These are phyloP conservation scores for Pelagia noctiluca DNA, from an alignment of 30 jellyfish, hydroid and myxozoan species.

Conservation along the genomic window DNA sequence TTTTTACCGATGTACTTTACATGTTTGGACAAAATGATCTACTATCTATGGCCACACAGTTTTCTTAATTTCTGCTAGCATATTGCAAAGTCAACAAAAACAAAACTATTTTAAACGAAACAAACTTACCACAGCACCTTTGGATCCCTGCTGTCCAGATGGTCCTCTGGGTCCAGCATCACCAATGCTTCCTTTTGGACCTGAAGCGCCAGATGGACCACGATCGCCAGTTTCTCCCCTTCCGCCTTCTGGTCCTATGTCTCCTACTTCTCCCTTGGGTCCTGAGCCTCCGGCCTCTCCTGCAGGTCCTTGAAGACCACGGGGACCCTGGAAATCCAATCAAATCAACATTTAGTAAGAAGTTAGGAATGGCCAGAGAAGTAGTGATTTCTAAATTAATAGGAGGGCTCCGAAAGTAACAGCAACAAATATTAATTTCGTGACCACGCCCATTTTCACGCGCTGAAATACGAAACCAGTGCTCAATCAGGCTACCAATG, in stretches of 20 bases:
- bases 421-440: too few relatives aligned
- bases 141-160: slow-evolving; percentile 70
- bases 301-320: slow-evolving; percentile 66
- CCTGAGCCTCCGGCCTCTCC: slow-evolving; percentile 72
- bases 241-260: slow-evolving; percentile 66
- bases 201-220: slow-evolving; percentile 59
- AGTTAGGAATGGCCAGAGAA: too few relatives aligned
- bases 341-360: not conserved
- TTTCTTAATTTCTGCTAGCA: too few relatives aligned
- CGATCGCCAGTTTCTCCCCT: slow-evolving; percentile 84
- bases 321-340: slow-evolving; percentile 42
- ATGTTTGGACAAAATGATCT: too few relatives aligned
- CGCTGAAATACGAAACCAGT: too few relatives aligned
- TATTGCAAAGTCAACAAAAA: not conserved
- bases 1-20: too few relatives aligned
- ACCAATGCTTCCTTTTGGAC: slow-evolving; percentile 63
- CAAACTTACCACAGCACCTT: slow-evolving; percentile 55
- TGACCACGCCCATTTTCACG: too few relatives aligned
- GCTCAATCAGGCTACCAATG: too few relatives aligned
- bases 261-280: slow-evolving; percentile 71
- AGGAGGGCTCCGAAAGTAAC: too few relatives aligned
- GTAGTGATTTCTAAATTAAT: too few relatives aligned
- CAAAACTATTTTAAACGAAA: not conserved
- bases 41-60: too few relatives aligned
- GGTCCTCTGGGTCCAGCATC: slow-evolving; percentile 52